phyloP scores from a whole-genome alignment of 2,113 vertebrate species.

The Charadrius vociferus region DNA sequence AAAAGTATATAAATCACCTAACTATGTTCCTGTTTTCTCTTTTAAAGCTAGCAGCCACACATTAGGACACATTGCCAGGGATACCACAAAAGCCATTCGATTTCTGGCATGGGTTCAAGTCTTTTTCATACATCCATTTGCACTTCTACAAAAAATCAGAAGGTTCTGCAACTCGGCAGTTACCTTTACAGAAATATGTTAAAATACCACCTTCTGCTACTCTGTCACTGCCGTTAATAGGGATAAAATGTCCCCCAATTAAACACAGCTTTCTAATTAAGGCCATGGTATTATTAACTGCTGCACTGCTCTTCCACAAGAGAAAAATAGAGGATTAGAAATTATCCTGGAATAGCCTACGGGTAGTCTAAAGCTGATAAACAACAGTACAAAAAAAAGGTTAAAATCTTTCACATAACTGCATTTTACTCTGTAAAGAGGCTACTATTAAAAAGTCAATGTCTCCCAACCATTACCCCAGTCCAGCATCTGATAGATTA shows the following conservation, averaged over 20 bases:
- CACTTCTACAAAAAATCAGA: conserved; percentile 5
- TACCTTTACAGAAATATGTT: conserved; percentile 18
- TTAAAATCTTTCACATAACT: neutral
- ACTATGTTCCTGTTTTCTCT: neutral
- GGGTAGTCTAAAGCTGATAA: conserved; percentile 6
- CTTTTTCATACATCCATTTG: neutral
- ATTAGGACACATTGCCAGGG: neutral
- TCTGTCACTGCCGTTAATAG: conserved; percentile 11
- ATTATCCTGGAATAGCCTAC: neutral
- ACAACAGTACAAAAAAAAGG: neutral
- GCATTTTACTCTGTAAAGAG: neutral
- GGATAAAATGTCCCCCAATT: conserved; percentile 33
- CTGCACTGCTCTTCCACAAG: neutral
- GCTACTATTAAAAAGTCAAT: neutral
- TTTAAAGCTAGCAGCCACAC: neutral
- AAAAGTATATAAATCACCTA: neutral
- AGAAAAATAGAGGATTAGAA: conserved; percentile 22
- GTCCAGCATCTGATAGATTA: neutral
- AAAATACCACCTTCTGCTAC: conserved; percentile 8
- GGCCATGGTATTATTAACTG: conserved; percentile 8
- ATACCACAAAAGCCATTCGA: neutral
- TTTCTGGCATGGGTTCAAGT: conserved; percentile 1
- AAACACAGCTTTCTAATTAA: conserved; percentile 53
- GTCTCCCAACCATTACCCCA: neutral
- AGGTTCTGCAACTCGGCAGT: neutral